Conservation (phyloP, 2,888 invertebrate genomes). For the Andricus curvator region DNA sequence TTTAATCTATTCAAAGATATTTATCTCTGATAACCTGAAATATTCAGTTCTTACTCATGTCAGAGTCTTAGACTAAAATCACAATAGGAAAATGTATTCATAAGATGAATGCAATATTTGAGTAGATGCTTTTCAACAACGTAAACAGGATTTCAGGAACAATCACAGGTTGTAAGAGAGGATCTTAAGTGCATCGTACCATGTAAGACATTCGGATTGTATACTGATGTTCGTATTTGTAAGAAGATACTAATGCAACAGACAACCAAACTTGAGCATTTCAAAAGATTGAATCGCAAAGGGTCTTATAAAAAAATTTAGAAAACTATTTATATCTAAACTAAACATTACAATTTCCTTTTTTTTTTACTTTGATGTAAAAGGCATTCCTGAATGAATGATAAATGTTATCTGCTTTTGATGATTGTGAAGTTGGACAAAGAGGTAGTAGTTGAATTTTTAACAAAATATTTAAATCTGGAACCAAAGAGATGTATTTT, state of each 20-base stretch:
- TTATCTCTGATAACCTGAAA: background rate
- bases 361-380: too few species aligned
- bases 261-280: background rate
- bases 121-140: slow-evolving; percentile 41
- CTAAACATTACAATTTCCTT: too few species aligned
- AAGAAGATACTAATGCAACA: background rate
- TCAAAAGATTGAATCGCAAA: background rate
- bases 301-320: too few species aligned
- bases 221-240: background rate
- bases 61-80: background rate
- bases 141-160: slow-evolving; percentile 19
- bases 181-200: slow-evolving; percentile 29
- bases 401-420: too few species aligned
- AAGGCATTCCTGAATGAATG: too few species aligned
- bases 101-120: background rate
- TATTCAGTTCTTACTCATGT: background rate
- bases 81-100: slow-evolving; percentile 18
- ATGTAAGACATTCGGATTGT: background rate
- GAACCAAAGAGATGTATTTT: too few species aligned
- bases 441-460: too few species aligned
- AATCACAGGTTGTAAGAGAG: slow-evolving; percentile 1
- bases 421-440: too few species aligned
- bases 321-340: too few species aligned
- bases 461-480: too few species aligned
- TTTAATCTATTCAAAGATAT: background rate